Evolutionary conservation across 2,113 vertebrate species (phyloP).

Genomic region (Cyanoramphus novaezelandiae): DNA sequence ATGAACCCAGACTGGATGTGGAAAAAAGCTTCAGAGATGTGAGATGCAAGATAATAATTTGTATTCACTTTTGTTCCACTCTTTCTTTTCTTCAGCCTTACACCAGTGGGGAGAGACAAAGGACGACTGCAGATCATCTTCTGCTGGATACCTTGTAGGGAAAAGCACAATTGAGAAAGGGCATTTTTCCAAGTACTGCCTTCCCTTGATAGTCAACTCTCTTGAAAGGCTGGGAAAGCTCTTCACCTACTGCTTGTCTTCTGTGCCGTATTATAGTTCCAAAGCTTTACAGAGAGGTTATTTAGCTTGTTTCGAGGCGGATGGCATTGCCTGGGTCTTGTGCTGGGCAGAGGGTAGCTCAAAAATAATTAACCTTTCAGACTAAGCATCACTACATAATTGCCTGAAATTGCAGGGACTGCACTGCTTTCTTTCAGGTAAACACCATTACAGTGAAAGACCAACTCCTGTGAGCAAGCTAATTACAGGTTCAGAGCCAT

Average conservation of each 20-base stretch:
- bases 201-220: neutral
- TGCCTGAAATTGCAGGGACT: neutral
- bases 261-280: neutral
- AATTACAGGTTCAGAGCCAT: neutral
- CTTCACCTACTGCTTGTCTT: neutral
- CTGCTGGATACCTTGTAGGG: rapidly evolving
- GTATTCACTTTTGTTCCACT: neutral
- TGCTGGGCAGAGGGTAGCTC: neutral
- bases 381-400: neutral
- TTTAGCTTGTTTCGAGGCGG: neutral
- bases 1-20: rapidly evolving
- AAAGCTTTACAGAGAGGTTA: neutral
- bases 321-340: neutral
- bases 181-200: neutral
- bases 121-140: neutral
- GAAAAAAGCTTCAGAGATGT: neutral
- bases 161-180: neutral
- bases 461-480: neutral
- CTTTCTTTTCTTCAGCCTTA: neutral
- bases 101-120: neutral
- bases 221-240: neutral
- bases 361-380: neutral
- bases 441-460: neutral
- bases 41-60: neutral
- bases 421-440: neutral